phyloP scores from a whole-genome alignment of 1,140 invertebrate species.

The Papilio aristodemus region DNA sequence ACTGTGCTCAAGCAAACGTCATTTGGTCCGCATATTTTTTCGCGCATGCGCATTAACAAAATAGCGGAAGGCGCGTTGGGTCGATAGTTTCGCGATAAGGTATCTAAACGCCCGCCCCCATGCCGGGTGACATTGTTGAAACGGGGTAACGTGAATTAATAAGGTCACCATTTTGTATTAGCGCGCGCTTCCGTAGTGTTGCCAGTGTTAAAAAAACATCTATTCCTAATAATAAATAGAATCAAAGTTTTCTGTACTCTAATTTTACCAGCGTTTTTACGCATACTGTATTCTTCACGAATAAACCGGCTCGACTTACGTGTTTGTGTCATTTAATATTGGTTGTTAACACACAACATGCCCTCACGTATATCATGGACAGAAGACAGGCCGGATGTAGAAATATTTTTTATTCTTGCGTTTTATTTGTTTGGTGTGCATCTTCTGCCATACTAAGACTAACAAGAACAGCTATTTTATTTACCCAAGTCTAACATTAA shows the following conservation, averaged over 20 bases:
- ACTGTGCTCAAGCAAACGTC: conserved; percentile 58
- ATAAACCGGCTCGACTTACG: no score
- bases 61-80: conserved; percentile 50
- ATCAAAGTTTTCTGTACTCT: neutral
- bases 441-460: no score
- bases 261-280: neutral
- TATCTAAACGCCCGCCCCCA: conserved; percentile 66
- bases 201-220: conserved; percentile 35
- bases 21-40: conserved; percentile 59
- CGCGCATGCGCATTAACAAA: conserved; percentile 54
- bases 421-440: no score
- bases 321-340: no score
- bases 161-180: conserved; percentile 70
- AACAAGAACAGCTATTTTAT: no score
- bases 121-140: conserved; percentile 68
- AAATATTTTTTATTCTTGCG: no score
- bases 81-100: conserved; percentile 65
- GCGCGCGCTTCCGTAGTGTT: conserved; percentile 59
- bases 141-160: conserved; percentile 68
- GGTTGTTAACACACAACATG: no score
- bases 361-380: no score
- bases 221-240: neutral
- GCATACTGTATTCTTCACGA: no score
- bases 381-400: no score
- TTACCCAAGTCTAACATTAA: no score